A percentile compares a stretch with the other conserved stretches of the same genome.
Evolutionary conservation across 2,113 vertebrate genomes (phyloP).

Genomic region (Choloepus hoffmanni): DNA sequence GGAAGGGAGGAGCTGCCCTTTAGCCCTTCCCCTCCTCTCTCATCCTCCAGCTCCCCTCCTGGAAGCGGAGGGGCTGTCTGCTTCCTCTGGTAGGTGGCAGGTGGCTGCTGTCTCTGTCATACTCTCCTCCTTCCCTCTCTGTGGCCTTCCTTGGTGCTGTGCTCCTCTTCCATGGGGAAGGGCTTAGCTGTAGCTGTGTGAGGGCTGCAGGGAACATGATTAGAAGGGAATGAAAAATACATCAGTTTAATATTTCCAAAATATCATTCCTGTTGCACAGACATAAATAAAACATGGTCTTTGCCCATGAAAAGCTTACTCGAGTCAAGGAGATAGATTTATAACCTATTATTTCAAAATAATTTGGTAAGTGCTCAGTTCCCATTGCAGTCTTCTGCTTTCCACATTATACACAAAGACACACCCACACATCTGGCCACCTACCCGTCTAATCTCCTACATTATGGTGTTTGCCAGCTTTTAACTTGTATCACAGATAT

Average conservation of each 20-base stretch:
- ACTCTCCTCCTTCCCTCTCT: background rate
- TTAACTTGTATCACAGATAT: background rate
- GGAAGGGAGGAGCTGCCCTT: background rate
- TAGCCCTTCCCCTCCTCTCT: background rate
- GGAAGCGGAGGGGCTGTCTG: fast-evolving
- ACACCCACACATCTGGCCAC: background rate
- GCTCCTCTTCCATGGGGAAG: background rate
- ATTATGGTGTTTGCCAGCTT: background rate
- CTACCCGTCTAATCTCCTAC: background rate
- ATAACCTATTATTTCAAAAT: background rate
- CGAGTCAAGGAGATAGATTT: constrained; percentile 11
- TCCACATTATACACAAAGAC: background rate
- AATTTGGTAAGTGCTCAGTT: background rate
- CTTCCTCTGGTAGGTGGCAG: background rate
- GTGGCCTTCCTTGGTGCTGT: background rate
- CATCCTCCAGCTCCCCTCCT: no score
- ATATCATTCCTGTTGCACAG: constrained; percentile 19
- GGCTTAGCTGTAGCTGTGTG: background rate
- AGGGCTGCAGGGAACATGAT: background rate
- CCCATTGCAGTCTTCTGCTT: background rate
- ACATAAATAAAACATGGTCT: constrained; percentile 57
- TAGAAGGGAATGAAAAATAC: constrained; percentile 15
- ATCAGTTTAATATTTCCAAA: constrained; percentile 40
- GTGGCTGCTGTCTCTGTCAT: background rate
- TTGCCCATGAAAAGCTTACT: constrained; percentile 20